Evolutionary conservation across 1,140 invertebrate genomes (phyloP).

Genomic region (Conus ventricosus): DNA sequence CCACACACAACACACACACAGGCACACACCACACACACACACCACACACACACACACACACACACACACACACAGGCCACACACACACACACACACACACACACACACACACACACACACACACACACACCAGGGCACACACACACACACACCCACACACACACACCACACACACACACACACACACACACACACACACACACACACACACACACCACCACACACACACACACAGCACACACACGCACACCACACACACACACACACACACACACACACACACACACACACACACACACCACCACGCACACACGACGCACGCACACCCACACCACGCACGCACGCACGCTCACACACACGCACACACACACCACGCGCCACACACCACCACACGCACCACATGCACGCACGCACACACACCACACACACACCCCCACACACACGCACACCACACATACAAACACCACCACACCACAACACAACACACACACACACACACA

Average conservation of each 20-base stretch:
- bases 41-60: conserved; percentile 3
- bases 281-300: not conserved
- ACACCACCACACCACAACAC: too few relatives aligned
- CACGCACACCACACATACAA: too few relatives aligned
- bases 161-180: not conserved
- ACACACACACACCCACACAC: too few relatives aligned
- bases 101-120: too few relatives aligned
- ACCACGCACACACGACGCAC: not conserved
- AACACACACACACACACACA: not conserved
- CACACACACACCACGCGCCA: not conserved
- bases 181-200: not conserved
- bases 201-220: not conserved
- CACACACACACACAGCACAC: too few relatives aligned
- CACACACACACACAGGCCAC: not conserved
- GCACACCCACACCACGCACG: not conserved
- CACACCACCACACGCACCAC: not conserved
- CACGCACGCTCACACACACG: not conserved
- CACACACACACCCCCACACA: not conserved
- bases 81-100: not conserved
- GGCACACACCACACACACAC: not conserved
- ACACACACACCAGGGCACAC: too few relatives aligned
- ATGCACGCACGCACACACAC: too few relatives aligned
- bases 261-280: too few relatives aligned
- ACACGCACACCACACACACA: too few relatives aligned
- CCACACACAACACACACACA: not conserved